phyloP scores from a whole-genome alignment of 2,113 vertebrate genomes.

The Saimiri boliviensis region DNA sequence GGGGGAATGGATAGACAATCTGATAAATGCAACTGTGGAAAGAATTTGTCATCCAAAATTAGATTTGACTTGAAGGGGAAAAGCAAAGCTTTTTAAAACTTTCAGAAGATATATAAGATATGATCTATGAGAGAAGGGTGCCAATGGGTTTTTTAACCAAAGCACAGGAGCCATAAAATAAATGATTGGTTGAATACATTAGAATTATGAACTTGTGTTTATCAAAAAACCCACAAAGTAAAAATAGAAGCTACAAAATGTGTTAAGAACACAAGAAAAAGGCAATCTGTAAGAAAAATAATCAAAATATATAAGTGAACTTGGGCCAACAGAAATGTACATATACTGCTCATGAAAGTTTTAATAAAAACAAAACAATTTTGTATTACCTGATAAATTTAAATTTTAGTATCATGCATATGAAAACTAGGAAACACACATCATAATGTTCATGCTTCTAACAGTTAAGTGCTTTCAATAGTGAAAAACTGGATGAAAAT shows the following conservation, averaged over 20 bases:
- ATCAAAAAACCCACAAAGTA: not conserved
- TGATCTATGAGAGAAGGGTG: not conserved
- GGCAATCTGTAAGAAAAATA: not conserved
- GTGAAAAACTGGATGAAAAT: not conserved
- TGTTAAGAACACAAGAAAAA: not conserved
- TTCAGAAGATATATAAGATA: slow-evolving; percentile 21
- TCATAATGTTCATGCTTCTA: not conserved
- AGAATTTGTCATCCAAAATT: not conserved
- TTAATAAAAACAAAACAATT: not conserved
- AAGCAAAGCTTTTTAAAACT: not conserved
- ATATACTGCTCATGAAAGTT: not conserved
- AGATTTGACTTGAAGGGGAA: not conserved
- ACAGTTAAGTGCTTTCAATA: not conserved
- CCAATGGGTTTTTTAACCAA: not conserved
- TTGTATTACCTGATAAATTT: not conserved
- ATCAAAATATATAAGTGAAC: not conserved
- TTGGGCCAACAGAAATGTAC: not conserved
- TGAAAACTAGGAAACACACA: not conserved
- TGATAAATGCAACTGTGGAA: not conserved
- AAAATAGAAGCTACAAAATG: not conserved
- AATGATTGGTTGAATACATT: not conserved
- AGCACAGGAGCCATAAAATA: not conserved
- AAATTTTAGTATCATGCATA: not conserved
- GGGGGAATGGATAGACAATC: not conserved
- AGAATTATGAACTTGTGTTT: not conserved